Conservation (phyloP, 2,113 vertebrate species). For the Sciurus niger region DNA sequence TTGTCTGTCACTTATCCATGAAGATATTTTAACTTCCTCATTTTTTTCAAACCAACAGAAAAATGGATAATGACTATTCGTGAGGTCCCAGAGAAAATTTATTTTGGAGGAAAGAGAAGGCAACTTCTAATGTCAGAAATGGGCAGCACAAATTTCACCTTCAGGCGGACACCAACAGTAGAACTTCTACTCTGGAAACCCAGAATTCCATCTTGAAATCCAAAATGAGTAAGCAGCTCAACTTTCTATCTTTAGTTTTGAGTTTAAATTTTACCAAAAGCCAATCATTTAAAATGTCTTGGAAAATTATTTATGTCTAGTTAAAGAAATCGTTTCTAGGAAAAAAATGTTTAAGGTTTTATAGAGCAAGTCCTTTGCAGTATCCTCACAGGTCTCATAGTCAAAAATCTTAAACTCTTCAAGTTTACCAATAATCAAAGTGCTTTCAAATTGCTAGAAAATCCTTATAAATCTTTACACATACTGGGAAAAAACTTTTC, state of each 20-base stretch:
- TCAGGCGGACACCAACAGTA: neutral
- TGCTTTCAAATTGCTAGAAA: slow-evolving; percentile 18
- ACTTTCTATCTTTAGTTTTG: neutral
- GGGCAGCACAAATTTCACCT: neutral
- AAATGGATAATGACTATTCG: neutral
- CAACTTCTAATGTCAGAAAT: neutral
- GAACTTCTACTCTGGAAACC: neutral
- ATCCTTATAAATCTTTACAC: slow-evolving; percentile 43
- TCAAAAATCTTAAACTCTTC: neutral
- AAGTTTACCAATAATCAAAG: neutral
- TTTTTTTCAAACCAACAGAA: slow-evolving; percentile 3
- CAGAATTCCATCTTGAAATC: neutral
- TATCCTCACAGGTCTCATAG: neutral
- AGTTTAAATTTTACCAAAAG: slow-evolving; percentile 27
- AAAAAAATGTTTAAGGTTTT: neutral
- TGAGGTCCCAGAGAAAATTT: neutral
- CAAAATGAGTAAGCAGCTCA: neutral
- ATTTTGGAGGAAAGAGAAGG: neutral
- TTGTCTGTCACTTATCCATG: neutral
- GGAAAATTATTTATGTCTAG: neutral
- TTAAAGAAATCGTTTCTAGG: neutral
- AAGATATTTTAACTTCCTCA: neutral
- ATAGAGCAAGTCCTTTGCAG: neutral
- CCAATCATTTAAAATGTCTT: neutral
- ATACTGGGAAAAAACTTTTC: neutral